A percentile compares a stretch with the other conserved stretches of the same genome.
Evolutionary conservation across 2,113 vertebrate genomes (phyloP).

Genomic region (Mormyrus iriodes): DNA sequence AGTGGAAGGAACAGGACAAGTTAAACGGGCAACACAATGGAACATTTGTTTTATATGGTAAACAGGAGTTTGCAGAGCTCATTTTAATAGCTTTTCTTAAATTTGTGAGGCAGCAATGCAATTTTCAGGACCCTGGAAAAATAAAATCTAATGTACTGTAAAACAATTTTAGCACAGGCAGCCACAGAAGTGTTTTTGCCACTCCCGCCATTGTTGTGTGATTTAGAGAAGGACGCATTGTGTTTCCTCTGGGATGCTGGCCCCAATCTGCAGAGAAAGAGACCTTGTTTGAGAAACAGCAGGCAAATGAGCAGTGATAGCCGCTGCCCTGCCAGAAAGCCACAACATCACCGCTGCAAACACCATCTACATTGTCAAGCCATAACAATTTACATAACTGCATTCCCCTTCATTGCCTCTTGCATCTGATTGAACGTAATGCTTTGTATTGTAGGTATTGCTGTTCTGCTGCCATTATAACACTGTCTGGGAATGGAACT

Average conservation of each 20-base stretch:
- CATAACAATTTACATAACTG: background rate
- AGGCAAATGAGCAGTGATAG: background rate
- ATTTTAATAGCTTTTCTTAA: background rate
- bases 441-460: background rate
- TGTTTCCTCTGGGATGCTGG: background rate
- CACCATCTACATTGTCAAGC: background rate
- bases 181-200: background rate
- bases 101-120: background rate
- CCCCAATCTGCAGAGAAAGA: background rate
- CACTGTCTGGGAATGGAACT: background rate
- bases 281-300: background rate
- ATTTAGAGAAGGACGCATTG: background rate
- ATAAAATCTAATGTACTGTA: background rate
- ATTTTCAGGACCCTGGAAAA: background rate
- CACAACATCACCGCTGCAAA: background rate
- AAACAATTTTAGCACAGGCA: background rate
- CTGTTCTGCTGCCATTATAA: background rate
- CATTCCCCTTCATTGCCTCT: background rate
- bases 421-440: background rate
- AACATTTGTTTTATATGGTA: background rate
- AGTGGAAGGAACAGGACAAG: slow-evolving; percentile 17
- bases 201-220: background rate
- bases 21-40: slow-evolving; percentile 1
- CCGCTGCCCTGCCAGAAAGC: background rate
- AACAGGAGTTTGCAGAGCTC: background rate